phyloP scores from a whole-genome alignment of 2,113 vertebrate genomes.

The Nematolebias whitei region DNA sequence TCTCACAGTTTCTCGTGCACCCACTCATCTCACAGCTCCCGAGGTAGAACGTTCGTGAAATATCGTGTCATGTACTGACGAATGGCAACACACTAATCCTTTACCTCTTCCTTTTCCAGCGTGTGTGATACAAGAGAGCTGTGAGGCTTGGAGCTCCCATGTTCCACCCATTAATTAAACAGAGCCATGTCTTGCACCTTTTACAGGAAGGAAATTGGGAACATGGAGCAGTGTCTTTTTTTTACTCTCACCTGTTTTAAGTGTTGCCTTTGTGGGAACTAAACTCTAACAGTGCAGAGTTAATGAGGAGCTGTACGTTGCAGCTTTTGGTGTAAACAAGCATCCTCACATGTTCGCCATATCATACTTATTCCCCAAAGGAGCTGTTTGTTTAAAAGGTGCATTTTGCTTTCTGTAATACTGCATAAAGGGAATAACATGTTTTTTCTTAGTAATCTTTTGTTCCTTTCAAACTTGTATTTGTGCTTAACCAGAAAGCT shows the following conservation, averaged over 20 bases:
- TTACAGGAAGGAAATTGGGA: constrained; percentile 13
- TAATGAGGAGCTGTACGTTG: constrained; percentile 16
- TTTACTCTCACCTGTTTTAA: constrained; percentile 26
- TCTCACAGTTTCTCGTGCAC: constrained; percentile 8
- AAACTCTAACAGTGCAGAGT: background rate
- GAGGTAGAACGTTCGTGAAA: constrained; percentile 21
- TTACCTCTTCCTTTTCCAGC: background rate
- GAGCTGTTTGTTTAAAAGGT: background rate
- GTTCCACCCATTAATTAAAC: constrained; percentile 54
- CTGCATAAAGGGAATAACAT: too few species aligned
- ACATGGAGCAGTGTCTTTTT: constrained; percentile 13
- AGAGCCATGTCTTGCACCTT: constrained; percentile 15
- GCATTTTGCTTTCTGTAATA: background rate
- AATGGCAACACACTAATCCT: constrained; percentile 14
- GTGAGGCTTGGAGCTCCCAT: constrained; percentile 14
- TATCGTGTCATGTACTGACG: constrained; percentile 34
- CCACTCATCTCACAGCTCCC: constrained; percentile 26
- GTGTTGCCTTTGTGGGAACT: constrained; percentile 1
- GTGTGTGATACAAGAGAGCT: constrained; percentile 2
- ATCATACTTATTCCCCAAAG: background rate
- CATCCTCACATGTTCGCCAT: background rate
- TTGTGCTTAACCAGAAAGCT: too few species aligned
- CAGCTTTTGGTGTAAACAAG: background rate
- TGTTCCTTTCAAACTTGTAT: too few species aligned
- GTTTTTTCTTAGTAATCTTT: too few species aligned